Evolutionary conservation across 2,113 vertebrate genomes (phyloP), one percentile per base, ranked within the genome.

Genomic region (Sterrhoptilus dennistouni): DNA sequence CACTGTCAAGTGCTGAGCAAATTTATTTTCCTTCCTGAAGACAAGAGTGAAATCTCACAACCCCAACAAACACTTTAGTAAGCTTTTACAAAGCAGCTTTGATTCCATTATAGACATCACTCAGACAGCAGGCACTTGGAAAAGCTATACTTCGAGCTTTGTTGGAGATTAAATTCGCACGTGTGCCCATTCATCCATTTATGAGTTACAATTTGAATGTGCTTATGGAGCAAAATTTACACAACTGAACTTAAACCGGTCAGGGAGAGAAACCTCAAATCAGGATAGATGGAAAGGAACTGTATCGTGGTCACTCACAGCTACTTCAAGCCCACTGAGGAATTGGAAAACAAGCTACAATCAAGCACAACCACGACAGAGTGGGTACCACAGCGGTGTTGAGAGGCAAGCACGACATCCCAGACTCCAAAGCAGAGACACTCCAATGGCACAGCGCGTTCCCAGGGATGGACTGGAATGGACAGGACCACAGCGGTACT

Each of bases 341-440:
- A 22, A 0, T 0, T 5, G 7, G 21, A 38, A 44, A 60, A 11
- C 14, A 71, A 57, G 8, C 14, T 66, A 7, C 27, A n/a, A 0
- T 2, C 8, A 14, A 47, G 42, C 24, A 22, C 10, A 50, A 0
- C 10, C 17, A 1, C n/a, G 4, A 0, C 0, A 13, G 24, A 24
- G 4, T 0, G 18, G 47, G 23, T 4, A 28, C 8, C 31, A 3
- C 21, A 4, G 16, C 0, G 5, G 6, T 5, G 35, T 1, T 15
- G 27, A 0, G 29, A 35, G 7, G 28, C 8, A 13, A 17, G 5
- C 21, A 8, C 5, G 1, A 7, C 65, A 15, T 5, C 17, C 24
- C 50, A 19, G 60, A 9, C 14, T 33, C 15, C 20, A 4, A 1
- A 0, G 14, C 35, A 60, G 52, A 20, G 22, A 11, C 38, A 2